These are phyloP conservation scores for Erithacus rubecula DNA, from an alignment of 2,797 vertebrate genomes.

Conservation along the genomic window DNA sequence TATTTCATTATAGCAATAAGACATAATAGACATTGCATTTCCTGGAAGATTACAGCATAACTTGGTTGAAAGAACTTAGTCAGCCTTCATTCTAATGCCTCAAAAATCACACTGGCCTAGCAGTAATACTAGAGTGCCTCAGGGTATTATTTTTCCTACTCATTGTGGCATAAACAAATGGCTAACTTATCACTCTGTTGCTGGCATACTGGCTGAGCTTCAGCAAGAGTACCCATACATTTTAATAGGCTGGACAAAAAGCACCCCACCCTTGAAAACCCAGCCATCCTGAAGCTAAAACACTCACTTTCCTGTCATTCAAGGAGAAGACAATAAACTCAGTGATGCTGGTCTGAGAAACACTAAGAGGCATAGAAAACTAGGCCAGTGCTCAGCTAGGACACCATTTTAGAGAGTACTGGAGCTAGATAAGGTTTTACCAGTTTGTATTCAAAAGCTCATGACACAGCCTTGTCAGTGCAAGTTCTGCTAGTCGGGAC, in stretches of 20 bases:
- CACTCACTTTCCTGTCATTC: background rate
- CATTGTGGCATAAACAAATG: conserved; percentile 3
- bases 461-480: background rate
- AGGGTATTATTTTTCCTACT: conserved; percentile 1
- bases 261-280: background rate
- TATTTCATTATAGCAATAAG: conserved; percentile 68
- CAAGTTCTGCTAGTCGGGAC: background rate
- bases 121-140: background rate
- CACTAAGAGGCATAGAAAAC: background rate
- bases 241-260: background rate
- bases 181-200: background rate
- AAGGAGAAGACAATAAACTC: background rate
- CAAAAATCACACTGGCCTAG: conserved; percentile 15
- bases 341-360: background rate
- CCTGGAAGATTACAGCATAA: conserved; percentile 41
- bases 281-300: background rate
- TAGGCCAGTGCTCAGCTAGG: conserved; percentile 10
- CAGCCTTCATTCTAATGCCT: conserved; percentile 35
- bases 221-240: background rate
- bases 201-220: background rate
- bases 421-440: background rate
- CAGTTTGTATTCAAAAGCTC: background rate
- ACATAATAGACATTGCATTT: conserved; percentile 53
- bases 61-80: conserved; percentile 48
- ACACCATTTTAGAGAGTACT: background rate